phyloP scores from a whole-genome alignment of 2,113 vertebrate genomes.

The Toxostoma redivivum region DNA sequence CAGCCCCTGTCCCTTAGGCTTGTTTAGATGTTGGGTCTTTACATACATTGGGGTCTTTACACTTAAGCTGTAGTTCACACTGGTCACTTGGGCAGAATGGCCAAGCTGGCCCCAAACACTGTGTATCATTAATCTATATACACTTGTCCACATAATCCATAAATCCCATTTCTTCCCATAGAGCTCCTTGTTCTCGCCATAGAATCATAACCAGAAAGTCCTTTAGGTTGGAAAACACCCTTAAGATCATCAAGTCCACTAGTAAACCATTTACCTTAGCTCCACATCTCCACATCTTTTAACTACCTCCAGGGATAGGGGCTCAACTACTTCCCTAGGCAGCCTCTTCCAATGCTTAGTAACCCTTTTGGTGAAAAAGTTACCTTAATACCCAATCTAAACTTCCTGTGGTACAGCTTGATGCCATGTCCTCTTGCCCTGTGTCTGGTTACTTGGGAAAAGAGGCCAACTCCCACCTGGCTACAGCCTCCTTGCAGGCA shows the following conservation, averaged over 20 bases:
- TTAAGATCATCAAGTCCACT: background rate
- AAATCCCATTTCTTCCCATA: background rate
- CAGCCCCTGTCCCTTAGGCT: fast-evolving
- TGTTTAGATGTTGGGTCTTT: background rate
- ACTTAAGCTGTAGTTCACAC: background rate
- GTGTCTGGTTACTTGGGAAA: background rate
- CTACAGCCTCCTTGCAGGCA: background rate
- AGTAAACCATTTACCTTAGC: background rate
- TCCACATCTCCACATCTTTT: background rate
- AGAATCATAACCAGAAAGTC: background rate
- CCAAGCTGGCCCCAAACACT: background rate
- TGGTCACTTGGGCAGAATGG: background rate
- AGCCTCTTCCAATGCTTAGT: background rate
- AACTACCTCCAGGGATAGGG: background rate
- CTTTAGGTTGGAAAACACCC: background rate
- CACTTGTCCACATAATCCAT: background rate
- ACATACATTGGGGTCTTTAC: too few relatives aligned
- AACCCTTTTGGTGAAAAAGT: background rate
- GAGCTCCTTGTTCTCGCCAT: fast-evolving
- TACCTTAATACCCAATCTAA: background rate
- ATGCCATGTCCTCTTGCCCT: background rate
- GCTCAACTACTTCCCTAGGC: background rate
- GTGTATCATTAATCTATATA: background rate
- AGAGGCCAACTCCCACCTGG: background rate
- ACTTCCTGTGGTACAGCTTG: background rate